Base-by-base conservation (phyloP, 2,113 vertebrate species). In the Gulo gulo region DNA sequence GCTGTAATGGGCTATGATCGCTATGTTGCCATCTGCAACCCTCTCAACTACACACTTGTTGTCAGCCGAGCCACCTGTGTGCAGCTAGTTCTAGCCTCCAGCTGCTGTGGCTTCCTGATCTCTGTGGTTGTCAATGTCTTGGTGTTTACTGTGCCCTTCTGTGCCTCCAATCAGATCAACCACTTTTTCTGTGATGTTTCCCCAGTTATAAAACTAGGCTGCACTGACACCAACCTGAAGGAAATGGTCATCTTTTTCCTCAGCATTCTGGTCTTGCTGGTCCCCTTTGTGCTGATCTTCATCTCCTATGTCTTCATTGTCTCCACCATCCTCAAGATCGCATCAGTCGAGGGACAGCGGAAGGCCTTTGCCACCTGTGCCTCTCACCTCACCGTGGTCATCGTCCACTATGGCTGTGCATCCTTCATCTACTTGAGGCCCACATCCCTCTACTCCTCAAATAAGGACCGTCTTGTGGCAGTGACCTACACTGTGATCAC, bases 11-110 rank as follows among this genome's bases (percentile, higher is more conserved):
- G 97, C 36, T 98, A 97, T 12, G 95, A 97, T 42, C 89, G 61
- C 26, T 98, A 96, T 1, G 82, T 89, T 7, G 97, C 97, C 73
- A 97, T 97, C 86, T 98, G 97, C 86, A 92, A 93, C n/a, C 97
- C 96, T 55, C 95, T 98, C 11, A 96, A 95, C 55, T 97, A 97
- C 21, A 92, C 18, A 1, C 57, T 97, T 69, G 94, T 96, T 1
- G 45, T 97, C 87, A 94, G 83, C 61, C 3, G 4, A 50, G 34
- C 73, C 36, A 97, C 95, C 88, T 97, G 97, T 4, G 1, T 86
- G 18, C 91, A 86, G 31, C 8, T 97, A 36, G 73, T 79, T 12
- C 74, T 96, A 14, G 79, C 95, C 73, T 96, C 83, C 26, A 65
- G 94, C 42, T 39, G 91, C 63, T 98, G 96, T 42, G 96, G 97